These are phyloP conservation scores for Urosaurus nigricauda DNA, from an alignment of 2,797 vertebrate species.

Conservation along the genomic window DNA sequence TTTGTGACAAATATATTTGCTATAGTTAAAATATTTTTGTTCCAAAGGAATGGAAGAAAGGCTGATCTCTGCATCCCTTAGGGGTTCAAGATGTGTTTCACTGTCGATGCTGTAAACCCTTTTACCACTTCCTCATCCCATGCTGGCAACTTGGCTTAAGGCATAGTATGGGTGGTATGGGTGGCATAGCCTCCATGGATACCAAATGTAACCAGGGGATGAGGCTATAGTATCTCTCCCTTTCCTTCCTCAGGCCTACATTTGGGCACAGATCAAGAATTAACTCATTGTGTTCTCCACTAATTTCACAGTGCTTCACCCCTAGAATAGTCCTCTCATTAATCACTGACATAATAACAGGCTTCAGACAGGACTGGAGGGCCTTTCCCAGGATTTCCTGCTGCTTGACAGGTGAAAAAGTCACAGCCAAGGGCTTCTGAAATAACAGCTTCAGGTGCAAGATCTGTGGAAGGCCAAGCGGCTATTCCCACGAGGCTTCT, in stretches of 20 bases:
- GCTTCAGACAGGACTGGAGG: constrained; percentile 71
- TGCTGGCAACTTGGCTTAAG: constrained; percentile 47
- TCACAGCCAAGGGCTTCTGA: constrained; percentile 62
- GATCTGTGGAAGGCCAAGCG: constrained; percentile 52
- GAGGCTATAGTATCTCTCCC: constrained; percentile 47
- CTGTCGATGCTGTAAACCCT: not conserved
- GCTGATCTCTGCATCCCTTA: not conserved
- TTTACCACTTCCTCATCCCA: too few relatives aligned
- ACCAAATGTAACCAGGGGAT: constrained; percentile 67
- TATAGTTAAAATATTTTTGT: not conserved
- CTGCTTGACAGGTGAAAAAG: constrained; percentile 75
- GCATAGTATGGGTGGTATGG: constrained; percentile 59
- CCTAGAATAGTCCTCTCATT: constrained; percentile 72
- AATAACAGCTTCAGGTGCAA: constrained; percentile 65
- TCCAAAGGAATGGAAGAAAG: too few relatives aligned
- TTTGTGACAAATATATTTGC: not conserved
- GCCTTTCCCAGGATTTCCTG: constrained; percentile 77
- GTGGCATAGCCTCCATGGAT: constrained; percentile 55
- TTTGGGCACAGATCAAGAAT: constrained; percentile 75
- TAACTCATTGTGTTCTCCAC: constrained; percentile 72
- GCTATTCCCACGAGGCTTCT: not conserved
- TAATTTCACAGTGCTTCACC: constrained; percentile 75
- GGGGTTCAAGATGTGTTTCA: not conserved
- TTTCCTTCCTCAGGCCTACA: constrained; percentile 34
- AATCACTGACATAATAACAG: constrained; percentile 65